phyloP scores from a whole-genome alignment of 2,797 vertebrate species.

The Clarias platycephalus region DNA sequence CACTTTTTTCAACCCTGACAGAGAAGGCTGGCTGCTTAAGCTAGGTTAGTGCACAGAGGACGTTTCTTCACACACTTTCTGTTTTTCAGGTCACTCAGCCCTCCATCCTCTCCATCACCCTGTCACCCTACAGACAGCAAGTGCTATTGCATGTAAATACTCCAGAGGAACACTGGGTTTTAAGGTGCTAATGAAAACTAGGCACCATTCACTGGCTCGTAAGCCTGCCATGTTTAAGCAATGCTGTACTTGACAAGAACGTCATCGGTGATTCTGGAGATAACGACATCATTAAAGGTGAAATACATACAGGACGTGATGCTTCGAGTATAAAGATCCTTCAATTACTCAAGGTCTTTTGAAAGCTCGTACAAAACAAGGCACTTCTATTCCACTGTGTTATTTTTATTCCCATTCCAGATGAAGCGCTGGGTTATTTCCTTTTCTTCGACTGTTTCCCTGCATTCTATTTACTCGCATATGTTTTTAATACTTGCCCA shows the following conservation, averaged over 20 bases:
- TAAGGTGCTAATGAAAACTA: slow-evolving; percentile 35
- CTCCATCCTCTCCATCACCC: slow-evolving; percentile 5
- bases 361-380: background rate
- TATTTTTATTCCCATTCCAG: slow-evolving; percentile 39
- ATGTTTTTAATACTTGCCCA: slow-evolving; percentile 55
- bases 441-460: background rate
- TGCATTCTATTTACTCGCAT: slow-evolving; percentile 44
- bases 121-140: background rate
- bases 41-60: slow-evolving; percentile 75
- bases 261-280: background rate
- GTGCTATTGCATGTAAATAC: background rate
- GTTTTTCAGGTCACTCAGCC: slow-evolving; percentile 7
- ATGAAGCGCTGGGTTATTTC: slow-evolving; percentile 2
- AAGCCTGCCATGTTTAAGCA: background rate
- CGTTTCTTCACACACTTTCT: background rate
- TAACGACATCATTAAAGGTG: background rate
- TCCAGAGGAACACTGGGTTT: background rate
- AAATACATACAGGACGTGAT: background rate
- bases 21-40: slow-evolving; percentile 94
- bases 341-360: background rate
- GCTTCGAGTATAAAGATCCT: background rate
- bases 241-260: background rate
- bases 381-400: background rate
- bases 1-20: slow-evolving; percentile 94
- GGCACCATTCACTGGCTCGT: slow-evolving; percentile 13